Evolutionary conservation across 2,113 vertebrate genomes (phyloP).

Genomic region (Cricetomys ansorgei): DNA sequence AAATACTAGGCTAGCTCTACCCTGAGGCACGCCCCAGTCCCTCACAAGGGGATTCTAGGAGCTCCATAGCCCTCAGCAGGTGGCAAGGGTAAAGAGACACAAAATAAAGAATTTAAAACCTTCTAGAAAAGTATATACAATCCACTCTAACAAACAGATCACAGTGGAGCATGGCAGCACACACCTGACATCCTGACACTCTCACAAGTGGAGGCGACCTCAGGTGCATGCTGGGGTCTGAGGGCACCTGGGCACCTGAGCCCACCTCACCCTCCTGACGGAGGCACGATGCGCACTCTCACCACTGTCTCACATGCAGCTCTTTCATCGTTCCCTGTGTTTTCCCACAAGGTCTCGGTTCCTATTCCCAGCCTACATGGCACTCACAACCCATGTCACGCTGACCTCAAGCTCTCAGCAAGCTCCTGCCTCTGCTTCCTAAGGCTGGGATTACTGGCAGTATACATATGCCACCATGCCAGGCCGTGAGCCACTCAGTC

Average conservation of each 20-base stretch:
- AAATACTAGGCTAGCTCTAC: not conserved
- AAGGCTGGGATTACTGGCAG: not conserved
- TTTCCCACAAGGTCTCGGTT: not conserved
- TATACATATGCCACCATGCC: not conserved
- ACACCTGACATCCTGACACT: not conserved
- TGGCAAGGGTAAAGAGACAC: not conserved
- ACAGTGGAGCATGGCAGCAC: not conserved
- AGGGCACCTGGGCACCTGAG: not conserved
- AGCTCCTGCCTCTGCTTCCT: not conserved
- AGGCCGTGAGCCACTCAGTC: not conserved
- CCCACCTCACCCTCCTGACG: not conserved
- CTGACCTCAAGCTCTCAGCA: not conserved
- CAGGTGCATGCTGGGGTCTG: no score
- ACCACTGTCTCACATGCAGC: not conserved
- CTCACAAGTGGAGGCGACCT: not conserved
- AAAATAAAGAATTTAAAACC: not conserved
- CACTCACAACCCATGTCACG: no score
- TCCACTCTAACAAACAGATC: not conserved
- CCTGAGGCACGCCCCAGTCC: not conserved
- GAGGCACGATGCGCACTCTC: not conserved
- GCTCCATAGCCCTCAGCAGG: not conserved
- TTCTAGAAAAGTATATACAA: not conserved
- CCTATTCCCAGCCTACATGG: not conserved
- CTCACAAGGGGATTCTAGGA: not conserved
- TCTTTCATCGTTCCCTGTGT: not conserved